These are phyloP conservation scores for Diorhabda carinulata DNA, from an alignment of 1,140 invertebrate species.

Conservation along the genomic window DNA sequence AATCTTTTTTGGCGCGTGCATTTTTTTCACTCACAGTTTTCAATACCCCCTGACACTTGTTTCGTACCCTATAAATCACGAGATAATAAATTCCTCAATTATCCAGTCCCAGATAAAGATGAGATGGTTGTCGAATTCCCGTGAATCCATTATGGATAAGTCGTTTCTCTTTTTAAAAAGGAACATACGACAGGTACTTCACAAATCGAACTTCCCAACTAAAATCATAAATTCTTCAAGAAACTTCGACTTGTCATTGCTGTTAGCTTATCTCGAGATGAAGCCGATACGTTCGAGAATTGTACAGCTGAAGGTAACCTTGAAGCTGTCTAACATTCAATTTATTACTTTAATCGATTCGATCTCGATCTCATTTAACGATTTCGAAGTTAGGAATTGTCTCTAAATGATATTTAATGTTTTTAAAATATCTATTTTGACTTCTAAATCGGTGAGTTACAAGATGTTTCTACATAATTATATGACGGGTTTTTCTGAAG, in stretches of 20 bases:
- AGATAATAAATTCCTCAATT: background rate
- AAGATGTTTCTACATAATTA: no score
- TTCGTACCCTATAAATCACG: no score
- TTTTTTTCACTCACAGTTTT: no score
- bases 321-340: slow-evolving; percentile 8
- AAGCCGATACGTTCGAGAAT: slow-evolving; percentile 18
- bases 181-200: slow-evolving; percentile 1
- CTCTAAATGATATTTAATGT: no score
- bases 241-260: slow-evolving; percentile 12
- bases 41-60: no score
- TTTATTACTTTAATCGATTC: slow-evolving; percentile 16
- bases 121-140: background rate
- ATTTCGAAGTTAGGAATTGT: background rate
- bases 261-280: slow-evolving; percentile 15
- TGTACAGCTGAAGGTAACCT: slow-evolving; percentile 17
- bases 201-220: slow-evolving; percentile 9
- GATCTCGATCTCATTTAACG: slow-evolving; percentile 7
- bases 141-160: background rate
- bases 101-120: background rate
- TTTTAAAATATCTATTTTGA: no score
- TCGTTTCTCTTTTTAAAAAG: background rate
- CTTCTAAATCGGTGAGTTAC: no score
- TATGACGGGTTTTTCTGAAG: no score
- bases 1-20: no score
- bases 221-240: slow-evolving; percentile 23